Base-by-base conservation (phyloP, 1,140 invertebrate species). In the Conopomorpha cramerella region DNA sequence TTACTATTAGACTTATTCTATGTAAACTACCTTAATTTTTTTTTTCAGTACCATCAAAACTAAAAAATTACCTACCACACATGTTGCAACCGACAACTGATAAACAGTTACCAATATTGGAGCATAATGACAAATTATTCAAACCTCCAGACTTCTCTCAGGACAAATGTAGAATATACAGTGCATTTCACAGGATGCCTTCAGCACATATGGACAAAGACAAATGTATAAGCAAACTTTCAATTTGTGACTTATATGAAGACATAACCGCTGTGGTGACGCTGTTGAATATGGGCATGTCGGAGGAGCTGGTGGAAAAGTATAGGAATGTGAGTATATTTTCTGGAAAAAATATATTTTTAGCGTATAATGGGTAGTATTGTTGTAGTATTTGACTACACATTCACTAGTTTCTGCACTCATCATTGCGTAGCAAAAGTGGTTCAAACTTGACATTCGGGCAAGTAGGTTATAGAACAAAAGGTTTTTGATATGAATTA, bases 121-220 rank as follows among this genome's bases (percentile, higher is more conserved):
- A 70, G 1, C 63, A 59, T 34, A 70, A 63, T 19, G 62, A 70
- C 27, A 70, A 70, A 30, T 41, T 70, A 4, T 45, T 46, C 15
- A 48, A 41, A 16, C 31, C 42, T 18, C 41, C 35, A 34, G 49
- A 49, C 34, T 31, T 45, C 3, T 45, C 54, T 7, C 49, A 49
- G 26, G 54, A 52, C 36, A 63, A 60, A 27, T 68, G 59, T 31
- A 41, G 56, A 30, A 49, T 70, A 7, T 61, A 51, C 36, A 62
- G 58, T 18, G 60, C 56, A 15, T 58, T 66, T 36, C 59, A 64
- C 16, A 44, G 53, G 16, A 38, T 56, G 11, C 56, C 56, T 0
- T 46, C 48, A 1, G 56, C 49, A 8, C 51, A 47, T 0, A 23
- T 26, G 34, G 28, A n/a, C 18, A 55, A 39, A 19, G 40, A 36